Evolutionary conservation across 2,888 invertebrate genomes (phyloP), one percentile per base, ranked within the genome.

Genomic region (Alcis repandata): DNA sequence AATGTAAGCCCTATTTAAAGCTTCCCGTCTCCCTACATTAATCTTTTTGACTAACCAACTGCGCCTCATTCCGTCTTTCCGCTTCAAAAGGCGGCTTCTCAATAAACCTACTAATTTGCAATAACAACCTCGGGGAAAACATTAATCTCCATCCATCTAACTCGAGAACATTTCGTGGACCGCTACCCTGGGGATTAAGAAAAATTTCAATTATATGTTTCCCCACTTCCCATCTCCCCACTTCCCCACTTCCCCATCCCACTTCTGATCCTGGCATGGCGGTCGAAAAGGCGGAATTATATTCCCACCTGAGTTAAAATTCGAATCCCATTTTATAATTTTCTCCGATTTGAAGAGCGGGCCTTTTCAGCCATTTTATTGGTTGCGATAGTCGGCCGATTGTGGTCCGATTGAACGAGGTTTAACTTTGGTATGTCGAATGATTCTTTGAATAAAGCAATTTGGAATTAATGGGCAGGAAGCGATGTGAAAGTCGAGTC

Each of bases 161-260:
- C 70, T 73, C 66, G 57, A 49, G 59, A 70, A 71, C 68, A 68
- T 75, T 78, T 75, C 74, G 71, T 61, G 70, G 76, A 73, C 74
- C 70, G 72, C 68, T 68, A 11, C 76, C 75, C 73, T 61, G 72
- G 79, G 84, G 84, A 86, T 87, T 84, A 84, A 84, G 83, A 84
- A 86, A 85, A 87, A 84, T 83, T 85, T 87, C 87, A 88, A 87
- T 88, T 86, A 87, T 82, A 66, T 78, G 76, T 76, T n/a, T 68
- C 74, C 74, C 75, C 74, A 71, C 67, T 67, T 63, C 68, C 71
- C 62, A 56, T 58, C 38, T 32, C 48, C 63, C 69, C 71, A 54
- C 64, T 64, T 52, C 8, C 51, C n/a, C n/a, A n/a, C n/a, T n/a
- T 40, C 20, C 4, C 10, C 53, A 22, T 38, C 41, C 20, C 8